Conservation (phyloP, 2,797 vertebrate species). For the Salarias fasciatus region DNA sequence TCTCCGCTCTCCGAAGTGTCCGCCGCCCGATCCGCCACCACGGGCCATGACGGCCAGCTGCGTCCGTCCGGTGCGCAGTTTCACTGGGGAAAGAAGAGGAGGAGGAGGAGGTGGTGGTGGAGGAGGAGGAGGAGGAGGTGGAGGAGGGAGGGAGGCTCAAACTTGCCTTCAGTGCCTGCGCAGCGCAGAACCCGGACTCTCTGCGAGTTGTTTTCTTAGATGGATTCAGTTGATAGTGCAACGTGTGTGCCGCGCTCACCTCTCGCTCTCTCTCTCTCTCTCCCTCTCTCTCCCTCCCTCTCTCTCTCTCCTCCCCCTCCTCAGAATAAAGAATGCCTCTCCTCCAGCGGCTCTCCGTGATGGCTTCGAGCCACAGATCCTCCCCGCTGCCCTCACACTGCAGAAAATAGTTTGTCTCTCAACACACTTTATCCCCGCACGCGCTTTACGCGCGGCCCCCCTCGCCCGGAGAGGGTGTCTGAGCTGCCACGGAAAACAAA, state of each 20-base stretch:
- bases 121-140: too few species aligned
- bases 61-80: constrained; percentile 52
- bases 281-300: constrained; percentile 47
- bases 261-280: constrained; percentile 53
- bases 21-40: constrained; percentile 70
- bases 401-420: constrained; percentile 72
- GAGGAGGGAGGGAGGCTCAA: constrained; percentile 24
- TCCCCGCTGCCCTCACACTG: constrained; percentile 71
- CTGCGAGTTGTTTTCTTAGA: constrained; percentile 87
- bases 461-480: constrained; percentile 13
- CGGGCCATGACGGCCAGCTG: constrained; percentile 77
- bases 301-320: constrained; percentile 57
- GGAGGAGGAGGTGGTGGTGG: not conserved
- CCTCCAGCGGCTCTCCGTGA: constrained; percentile 81
- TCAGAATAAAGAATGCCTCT: constrained; percentile 87
- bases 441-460: constrained; percentile 11
- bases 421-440: constrained; percentile 49
- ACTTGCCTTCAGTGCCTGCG: constrained; percentile 55
- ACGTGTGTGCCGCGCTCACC: constrained; percentile 74
- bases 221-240: constrained; percentile 88
- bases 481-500: constrained; percentile 46
- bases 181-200: constrained; percentile 62
- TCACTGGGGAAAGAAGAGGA: not conserved
- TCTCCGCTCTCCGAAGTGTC: constrained; percentile 57
- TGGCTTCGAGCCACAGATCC: constrained; percentile 85